Evolutionary conservation across 2,888 invertebrate species (phyloP).

Genomic region (Microchrysa polita): DNA sequence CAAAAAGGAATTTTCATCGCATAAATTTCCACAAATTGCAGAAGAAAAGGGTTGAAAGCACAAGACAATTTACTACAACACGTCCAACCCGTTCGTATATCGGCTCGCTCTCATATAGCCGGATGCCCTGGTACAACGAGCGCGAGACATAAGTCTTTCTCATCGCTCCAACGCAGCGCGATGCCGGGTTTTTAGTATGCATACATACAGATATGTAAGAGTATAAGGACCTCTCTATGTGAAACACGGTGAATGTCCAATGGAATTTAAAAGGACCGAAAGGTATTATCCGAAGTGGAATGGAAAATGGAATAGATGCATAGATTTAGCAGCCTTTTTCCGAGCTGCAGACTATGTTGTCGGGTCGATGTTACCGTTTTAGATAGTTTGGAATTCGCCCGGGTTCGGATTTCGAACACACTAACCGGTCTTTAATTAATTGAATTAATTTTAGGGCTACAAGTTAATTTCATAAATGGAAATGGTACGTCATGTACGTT

Average conservation of each 20-base stretch:
- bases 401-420: neutral
- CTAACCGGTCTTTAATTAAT: slow-evolving; percentile 41
- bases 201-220: too few species aligned
- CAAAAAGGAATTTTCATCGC: slow-evolving; percentile 45
- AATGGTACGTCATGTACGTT: slow-evolving; percentile 12
- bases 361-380: too few species aligned
- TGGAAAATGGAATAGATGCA: neutral
- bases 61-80: slow-evolving; percentile 44
- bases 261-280: neutral
- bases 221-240: too few species aligned
- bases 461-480: slow-evolving; percentile 43
- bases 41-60: slow-evolving; percentile 46
- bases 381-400: too few species aligned
- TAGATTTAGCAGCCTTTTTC: slow-evolving; percentile 9
- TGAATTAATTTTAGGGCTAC: slow-evolving; percentile 42
- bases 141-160: too few species aligned
- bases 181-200: too few species aligned
- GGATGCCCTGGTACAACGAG: neutral
- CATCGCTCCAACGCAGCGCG: too few species aligned
- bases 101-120: slow-evolving; percentile 6
- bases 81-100: slow-evolving; percentile 14
- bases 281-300: neutral
- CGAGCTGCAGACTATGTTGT: neutral
- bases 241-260: neutral
- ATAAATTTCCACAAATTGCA: slow-evolving; percentile 49